Base-by-base conservation (phyloP, 37 sponge, comb jelly and placozoan species). In the Theonella swinhoei region DNA sequence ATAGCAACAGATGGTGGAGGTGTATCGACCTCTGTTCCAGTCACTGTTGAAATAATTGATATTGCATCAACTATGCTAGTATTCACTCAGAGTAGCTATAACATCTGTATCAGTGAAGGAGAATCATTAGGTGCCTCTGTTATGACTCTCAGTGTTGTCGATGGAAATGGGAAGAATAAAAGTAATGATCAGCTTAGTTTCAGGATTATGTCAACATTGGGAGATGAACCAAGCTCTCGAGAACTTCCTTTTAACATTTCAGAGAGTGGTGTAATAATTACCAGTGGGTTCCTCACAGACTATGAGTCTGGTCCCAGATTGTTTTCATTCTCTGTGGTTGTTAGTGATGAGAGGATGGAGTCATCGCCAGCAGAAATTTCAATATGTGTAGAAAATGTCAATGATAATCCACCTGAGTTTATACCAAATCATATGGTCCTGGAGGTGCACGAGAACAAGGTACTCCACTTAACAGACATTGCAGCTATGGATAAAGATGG, bases 321-420 rank as follows among this genome's bases (percentile, higher is more conserved):
- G 0, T 91, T 77, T 54, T 29, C 77, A 20, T 86, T 91, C 79
- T 72, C 73, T 76, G 79, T 91, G 1, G n/a, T 76, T 17, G 91
- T 81, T 37, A 72, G 25, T 39, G 83, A 86, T 62, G 75, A 28
- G 9, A 77, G 68, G 0, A 47, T 25, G 22, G 19, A 37, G n/a
- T 74, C 80, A 24, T 43, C 61, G 0, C 80, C 81, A 68, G 76
- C 70, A 3, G 26, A 3, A 14, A 76, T 87, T 29, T 66, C 62
- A 28, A 39, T 87, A 36, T 76, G 75, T 37, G 32, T 87, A 20
- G 28, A n/a, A 38, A 76, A 87, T 37, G 47, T 87, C 4, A 94
- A 94, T 59, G 95, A 91, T 65, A 85, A 88, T 36, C 66, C 64
- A 33, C 95, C 95, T 2, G 47, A 23, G 4, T 91, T 94, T 42